phyloP scores from a whole-genome alignment of 2,113 vertebrate genomes.

The Penelope pileata region DNA sequence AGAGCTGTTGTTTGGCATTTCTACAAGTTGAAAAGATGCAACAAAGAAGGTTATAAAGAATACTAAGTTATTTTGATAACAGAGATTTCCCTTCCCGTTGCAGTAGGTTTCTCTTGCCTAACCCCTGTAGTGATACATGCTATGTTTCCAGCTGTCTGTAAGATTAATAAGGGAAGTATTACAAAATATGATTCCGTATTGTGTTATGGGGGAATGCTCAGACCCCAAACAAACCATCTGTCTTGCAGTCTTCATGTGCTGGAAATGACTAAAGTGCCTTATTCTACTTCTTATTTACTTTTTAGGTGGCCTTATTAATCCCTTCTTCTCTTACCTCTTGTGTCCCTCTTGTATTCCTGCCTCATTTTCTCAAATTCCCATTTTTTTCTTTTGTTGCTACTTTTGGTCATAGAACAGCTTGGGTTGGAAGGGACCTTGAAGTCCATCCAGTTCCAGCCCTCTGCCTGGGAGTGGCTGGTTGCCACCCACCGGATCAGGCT shows the following conservation, averaged over 20 bases:
- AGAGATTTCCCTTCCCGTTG: neutral
- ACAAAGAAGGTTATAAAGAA: neutral
- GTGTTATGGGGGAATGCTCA: accelerated
- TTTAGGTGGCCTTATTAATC: neutral
- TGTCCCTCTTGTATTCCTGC: neutral
- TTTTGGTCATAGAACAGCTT: neutral
- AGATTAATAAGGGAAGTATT: neutral
- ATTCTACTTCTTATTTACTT: neutral
- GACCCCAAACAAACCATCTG: neutral
- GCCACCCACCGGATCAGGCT: neutral
- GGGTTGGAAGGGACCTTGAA: neutral
- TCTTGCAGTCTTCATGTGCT: neutral
- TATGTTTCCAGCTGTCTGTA: neutral
- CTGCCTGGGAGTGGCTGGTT: neutral
- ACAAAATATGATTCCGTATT: neutral
- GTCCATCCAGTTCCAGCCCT: neutral
- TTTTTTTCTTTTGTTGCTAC: neutral
- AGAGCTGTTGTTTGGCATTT: neutral
- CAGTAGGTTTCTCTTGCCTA: neutral
- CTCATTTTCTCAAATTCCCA: neutral
- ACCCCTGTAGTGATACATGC: neutral
- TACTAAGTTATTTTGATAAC: neutral
- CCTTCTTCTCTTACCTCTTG: neutral
- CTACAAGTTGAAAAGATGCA: neutral
- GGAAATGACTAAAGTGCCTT: neutral